Percentiles rank a stretch among this genome's conserved stretches.
phyloP scores from a whole-genome alignment of 2,888 invertebrate species.

The Pseudococcus viburni region DNA sequence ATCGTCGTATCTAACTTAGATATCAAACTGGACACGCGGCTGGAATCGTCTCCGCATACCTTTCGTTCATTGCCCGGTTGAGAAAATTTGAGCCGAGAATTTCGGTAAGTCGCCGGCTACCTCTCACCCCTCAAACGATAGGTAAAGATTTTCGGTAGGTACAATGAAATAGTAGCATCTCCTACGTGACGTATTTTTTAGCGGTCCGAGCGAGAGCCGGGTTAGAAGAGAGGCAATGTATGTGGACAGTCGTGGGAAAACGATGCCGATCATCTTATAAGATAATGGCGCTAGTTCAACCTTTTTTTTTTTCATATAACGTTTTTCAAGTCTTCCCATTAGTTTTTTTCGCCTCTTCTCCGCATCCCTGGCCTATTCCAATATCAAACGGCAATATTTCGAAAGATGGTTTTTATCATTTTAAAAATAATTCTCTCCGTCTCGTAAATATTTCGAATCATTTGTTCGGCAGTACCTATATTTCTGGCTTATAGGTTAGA shows the following conservation, averaged over 20 bases:
- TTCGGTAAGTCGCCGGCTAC: slow-evolving; percentile 4
- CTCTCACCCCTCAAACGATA: background rate
- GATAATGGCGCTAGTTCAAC: slow-evolving; percentile 54
- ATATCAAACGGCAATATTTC: slow-evolving; percentile 36
- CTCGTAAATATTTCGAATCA: slow-evolving; percentile 30
- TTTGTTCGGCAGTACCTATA: background rate
- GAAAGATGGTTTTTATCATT: slow-evolving; percentile 32
- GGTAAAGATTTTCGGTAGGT: slow-evolving; percentile 23
- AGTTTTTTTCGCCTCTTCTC: slow-evolving; percentile 2
- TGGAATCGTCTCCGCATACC: background rate
- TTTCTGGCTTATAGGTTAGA: background rate
- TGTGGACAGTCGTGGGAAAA: slow-evolving; percentile 54
- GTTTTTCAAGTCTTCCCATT: slow-evolving; percentile 34
- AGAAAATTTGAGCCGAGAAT: background rate
- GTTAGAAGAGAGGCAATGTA: slow-evolving; percentile 19
- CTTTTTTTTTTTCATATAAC: slow-evolving; percentile 24
- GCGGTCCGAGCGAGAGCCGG: background rate
- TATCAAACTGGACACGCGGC: too few relatives aligned
- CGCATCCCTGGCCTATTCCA: background rate
- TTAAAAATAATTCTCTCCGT: slow-evolving; percentile 11
- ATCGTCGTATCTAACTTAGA: background rate
- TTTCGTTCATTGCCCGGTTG: background rate
- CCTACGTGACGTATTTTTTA: slow-evolving; percentile 36
- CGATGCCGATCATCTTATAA: slow-evolving; percentile 50
- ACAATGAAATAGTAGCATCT: slow-evolving; percentile 38